Base-by-base conservation (phyloP, 2,113 vertebrate genomes). In the Sitta europaea region DNA sequence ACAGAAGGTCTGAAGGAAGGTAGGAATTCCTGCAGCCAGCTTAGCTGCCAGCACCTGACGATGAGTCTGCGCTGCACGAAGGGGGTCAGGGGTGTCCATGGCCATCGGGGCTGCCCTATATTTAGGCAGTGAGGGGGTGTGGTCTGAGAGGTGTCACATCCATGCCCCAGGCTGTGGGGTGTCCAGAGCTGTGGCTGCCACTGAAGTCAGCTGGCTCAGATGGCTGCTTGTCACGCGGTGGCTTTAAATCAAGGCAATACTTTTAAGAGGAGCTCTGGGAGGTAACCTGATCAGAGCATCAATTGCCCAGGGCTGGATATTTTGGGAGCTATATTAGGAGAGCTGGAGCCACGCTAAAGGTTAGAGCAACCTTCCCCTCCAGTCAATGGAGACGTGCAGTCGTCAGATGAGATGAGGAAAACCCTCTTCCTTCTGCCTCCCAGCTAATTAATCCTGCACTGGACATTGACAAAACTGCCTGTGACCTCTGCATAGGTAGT, bases 241-340 rank as follows among this genome's bases (percentile, higher is more conserved):
- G 13, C 58, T 53, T 76, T 36, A 77, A 76, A 73, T 38, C 24
- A 4, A 36, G 75, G 43, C 59, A 21, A 5, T 33, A 29, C 68
- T 63, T 58, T 12, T 12, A 23, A 42, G 61, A 45, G 83, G 63
- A 92, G 59, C 62, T 38, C 27, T 24, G 40, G 35, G 76, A 88
- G 72, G 94, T 80, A 96, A 95, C 92, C 58, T n/a, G 93, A 94
- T 75, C 84, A 29, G 47, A 88, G 75, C 8, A 8, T 87, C 80
- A 29, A 10, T 68, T 48, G 31, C 68, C 78, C 72, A 36, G 48
- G 70, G 31, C 78, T 62, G 54, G 81, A 31, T 22, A 1, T 31
- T 81, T 90, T 40, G 72, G 73, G 59, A 90, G 80, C 90, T 96
- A 76, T 92, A 86, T 89, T 83, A 84, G 94, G 91, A 88, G 72